These are phyloP conservation scores for Heterodera filipjevi DNA, from an alignment of 2,888 invertebrate species.

Conservation along the genomic window DNA sequence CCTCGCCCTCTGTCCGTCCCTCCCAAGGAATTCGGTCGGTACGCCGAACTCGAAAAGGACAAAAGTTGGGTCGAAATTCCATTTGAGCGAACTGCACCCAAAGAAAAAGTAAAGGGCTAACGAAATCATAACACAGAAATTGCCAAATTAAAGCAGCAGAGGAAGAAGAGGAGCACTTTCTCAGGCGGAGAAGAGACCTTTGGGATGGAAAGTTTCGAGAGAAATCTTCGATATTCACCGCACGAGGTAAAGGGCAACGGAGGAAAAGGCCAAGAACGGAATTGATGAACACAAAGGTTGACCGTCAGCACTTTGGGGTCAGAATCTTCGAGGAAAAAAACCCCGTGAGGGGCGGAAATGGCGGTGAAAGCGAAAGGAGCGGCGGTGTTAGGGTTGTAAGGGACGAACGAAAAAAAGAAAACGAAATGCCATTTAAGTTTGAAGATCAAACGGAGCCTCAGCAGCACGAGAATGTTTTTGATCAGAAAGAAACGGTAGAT, in stretches of 20 bases:
- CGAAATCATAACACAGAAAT: neutral
- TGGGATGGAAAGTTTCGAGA: slow-evolving; percentile 19
- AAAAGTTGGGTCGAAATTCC: neutral
- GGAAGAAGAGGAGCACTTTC: neutral
- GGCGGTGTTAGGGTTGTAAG: neutral
- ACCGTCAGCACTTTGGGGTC: slow-evolving; percentile 20
- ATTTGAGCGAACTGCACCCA: neutral
- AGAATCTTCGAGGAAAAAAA: slow-evolving; percentile 11
- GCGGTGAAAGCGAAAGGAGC: neutral
- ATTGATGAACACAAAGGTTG: slow-evolving; percentile 5
- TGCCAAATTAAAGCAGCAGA: neutral
- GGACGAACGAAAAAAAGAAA: neutral
- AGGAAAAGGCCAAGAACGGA: neutral
- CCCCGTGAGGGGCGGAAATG: neutral
- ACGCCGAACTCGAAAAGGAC: neutral
- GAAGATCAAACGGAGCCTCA: neutral
- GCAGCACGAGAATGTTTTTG: neutral
- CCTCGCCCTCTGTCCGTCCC: neutral
- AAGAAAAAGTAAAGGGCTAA: neutral
- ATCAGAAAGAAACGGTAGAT: neutral
- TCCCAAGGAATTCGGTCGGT: neutral
- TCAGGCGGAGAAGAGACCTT: slow-evolving; percentile 13
- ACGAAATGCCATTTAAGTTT: neutral
- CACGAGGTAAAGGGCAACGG: neutral
- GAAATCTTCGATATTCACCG: slow-evolving; percentile 15